phyloP scores from a whole-genome alignment of 1,140 invertebrate genomes.

The Antheraea mylitta region DNA sequence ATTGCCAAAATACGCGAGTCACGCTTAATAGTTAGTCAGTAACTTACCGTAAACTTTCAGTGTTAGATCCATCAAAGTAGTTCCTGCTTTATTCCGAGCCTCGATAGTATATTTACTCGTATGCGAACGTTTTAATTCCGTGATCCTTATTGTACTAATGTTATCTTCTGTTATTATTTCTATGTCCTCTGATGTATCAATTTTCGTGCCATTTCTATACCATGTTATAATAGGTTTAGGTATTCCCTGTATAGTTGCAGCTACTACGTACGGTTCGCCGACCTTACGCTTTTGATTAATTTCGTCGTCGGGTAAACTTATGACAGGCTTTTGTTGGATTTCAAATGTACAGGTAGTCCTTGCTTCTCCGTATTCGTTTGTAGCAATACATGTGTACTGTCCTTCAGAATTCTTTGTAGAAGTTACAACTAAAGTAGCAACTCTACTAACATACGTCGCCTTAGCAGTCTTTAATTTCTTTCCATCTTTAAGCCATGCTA shows the following conservation, averaged over 20 bases:
- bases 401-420: slow-evolving; percentile 83
- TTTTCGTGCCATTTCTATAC: slow-evolving; percentile 81
- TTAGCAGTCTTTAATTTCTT: slow-evolving; percentile 78
- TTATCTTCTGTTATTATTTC: slow-evolving; percentile 70
- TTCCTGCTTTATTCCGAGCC: slow-evolving; percentile 85
- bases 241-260: slow-evolving; percentile 82
- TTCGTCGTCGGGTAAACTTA: slow-evolving; percentile 81
- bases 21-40: background rate
- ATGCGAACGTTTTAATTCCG: slow-evolving; percentile 81
- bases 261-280: slow-evolving; percentile 81
- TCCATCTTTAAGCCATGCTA: slow-evolving; percentile 87
- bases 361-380: slow-evolving; percentile 85
- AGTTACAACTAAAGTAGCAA: slow-evolving; percentile 86
- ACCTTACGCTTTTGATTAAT: slow-evolving; percentile 81
- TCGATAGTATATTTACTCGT: slow-evolving; percentile 83
- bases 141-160: slow-evolving; percentile 81
- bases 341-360: slow-evolving; percentile 84
- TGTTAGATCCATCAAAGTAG: slow-evolving; percentile 83
- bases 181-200: slow-evolving; percentile 43
- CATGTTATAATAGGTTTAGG: slow-evolving; percentile 84
- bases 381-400: slow-evolving; percentile 85
- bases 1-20: too few species aligned
- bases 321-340: slow-evolving; percentile 83
- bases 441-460: slow-evolving; percentile 85
- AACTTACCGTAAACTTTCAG: slow-evolving; percentile 89